Evolutionary conservation across 1,140 invertebrate genomes (phyloP), one percentile per base, ranked within the genome.

Genomic region (Anoplophora glabripennis): DNA sequence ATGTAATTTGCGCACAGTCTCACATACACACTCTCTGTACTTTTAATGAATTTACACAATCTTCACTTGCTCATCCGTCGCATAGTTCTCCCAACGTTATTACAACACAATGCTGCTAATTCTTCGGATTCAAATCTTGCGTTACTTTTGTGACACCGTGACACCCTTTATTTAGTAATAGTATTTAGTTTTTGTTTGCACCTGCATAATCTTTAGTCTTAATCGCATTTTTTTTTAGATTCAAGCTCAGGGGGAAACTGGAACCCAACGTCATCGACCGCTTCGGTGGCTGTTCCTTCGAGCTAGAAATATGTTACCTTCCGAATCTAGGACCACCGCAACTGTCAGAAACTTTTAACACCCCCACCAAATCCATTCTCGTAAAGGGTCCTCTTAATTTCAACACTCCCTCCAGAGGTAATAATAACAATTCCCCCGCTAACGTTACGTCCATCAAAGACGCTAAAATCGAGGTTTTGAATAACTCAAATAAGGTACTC

Each of bases 291-390:
- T 90, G 70, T 82, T 80, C 84, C 0, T 92, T 94, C 75, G 89
- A 93, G 72, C 71, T 94, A 52, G 91, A 94, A 79, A 86, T 93
- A 11, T 92, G 90, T 72, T 75, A 83, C 9, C 71, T 88, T 9
- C 79, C 80, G 54, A 71, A 63, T 60, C 66, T 69, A 59, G 74
- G 61, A 67, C 68, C 17, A 67, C 68, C 17, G 63, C 66, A 12
- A 21, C 18, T 34, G 9, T 21, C 38, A 37, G 12, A 57, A 47
- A 47, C 28, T 35, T 58, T 55, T 42, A 54, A 54, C 17, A 68
- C 65, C 1, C 59, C 63, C 1, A 65, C 64, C 1, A 71, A 67
- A 56, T 64, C 67, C 1, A 66, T 69, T 14, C 37, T 68, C 11
- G 71, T 64, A 56, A 65, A 68, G 41, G 60, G 61, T 5, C 41